Conservation (phyloP, 2,888 invertebrate genomes). For the Pandemis corylana region DNA sequence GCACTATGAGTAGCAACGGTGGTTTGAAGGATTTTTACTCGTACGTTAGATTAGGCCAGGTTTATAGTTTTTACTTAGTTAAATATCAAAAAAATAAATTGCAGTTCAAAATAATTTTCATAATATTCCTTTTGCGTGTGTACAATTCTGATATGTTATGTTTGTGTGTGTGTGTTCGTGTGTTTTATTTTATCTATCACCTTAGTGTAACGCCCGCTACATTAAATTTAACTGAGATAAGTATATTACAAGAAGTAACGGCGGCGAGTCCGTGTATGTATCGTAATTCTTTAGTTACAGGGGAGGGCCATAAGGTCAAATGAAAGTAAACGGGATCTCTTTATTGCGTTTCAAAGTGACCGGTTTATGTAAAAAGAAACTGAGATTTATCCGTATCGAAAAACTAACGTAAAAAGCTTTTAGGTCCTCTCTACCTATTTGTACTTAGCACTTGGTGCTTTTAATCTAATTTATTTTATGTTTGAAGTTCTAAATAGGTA, state of each 20-base stretch:
- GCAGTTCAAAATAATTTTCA: no score
- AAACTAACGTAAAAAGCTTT: constrained; percentile 59
- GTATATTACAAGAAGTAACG: constrained; percentile 2
- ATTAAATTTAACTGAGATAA: constrained; percentile 18
- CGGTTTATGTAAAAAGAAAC: constrained; percentile 71
- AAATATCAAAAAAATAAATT: no score
- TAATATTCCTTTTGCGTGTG: not conserved
- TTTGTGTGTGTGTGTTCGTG: no score
- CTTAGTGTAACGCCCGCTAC: not conserved
- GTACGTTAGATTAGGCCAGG: no score
- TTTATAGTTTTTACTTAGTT: no score
- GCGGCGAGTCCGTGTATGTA: constrained; percentile 50
- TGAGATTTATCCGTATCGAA: constrained; percentile 71
- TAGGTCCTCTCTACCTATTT: constrained; percentile 51
- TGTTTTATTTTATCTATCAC: not conserved
- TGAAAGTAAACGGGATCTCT: constrained; percentile 65
- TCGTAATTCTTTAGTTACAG: constrained; percentile 56
- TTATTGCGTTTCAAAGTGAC: constrained; percentile 67
- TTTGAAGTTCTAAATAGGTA: constrained; percentile 34
- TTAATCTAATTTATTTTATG: constrained; percentile 62
- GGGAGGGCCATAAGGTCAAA: constrained; percentile 63
- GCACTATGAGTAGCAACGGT: no score
- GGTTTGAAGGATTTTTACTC: no score
- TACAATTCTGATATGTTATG: no score
- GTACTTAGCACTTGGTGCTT: constrained; percentile 50